These are phyloP conservation scores for Rhinogobio ventralis DNA, from an alignment of 2,797 vertebrate species.

Conservation along the genomic window DNA sequence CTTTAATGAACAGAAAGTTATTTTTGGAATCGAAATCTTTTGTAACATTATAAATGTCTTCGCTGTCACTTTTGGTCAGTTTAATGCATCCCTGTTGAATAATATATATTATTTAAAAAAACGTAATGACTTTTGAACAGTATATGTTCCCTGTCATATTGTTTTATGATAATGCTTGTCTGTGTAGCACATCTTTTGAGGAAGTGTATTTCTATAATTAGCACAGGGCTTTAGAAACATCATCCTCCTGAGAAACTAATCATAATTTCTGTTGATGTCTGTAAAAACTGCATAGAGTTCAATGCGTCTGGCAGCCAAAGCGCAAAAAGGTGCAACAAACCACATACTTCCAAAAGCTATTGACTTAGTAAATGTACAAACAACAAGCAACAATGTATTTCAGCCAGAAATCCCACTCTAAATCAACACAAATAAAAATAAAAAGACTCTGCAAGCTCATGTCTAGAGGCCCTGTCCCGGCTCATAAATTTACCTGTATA, in stretches of 20 bases:
- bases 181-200: background rate
- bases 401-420: background rate
- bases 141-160: background rate
- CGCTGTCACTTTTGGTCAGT: background rate
- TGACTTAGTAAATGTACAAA: background rate
- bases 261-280: background rate
- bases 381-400: background rate
- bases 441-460: background rate
- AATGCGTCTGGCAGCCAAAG: background rate
- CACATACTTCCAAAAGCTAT: constrained; percentile 8
- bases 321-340: background rate
- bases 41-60: background rate
- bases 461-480: background rate
- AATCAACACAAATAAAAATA: background rate
- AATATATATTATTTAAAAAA: too few species aligned
- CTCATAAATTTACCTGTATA: background rate
- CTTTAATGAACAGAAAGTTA: background rate
- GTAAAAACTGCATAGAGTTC: background rate
- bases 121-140: background rate
- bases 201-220: background rate
- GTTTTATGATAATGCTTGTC: background rate
- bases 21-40: background rate
- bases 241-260: background rate
- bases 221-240: background rate
- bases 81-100: background rate